Percentiles rank a stretch among this genome's conserved stretches.
Conservation (phyloP, 2,888 invertebrate species). For the Encarsia formosa region DNA sequence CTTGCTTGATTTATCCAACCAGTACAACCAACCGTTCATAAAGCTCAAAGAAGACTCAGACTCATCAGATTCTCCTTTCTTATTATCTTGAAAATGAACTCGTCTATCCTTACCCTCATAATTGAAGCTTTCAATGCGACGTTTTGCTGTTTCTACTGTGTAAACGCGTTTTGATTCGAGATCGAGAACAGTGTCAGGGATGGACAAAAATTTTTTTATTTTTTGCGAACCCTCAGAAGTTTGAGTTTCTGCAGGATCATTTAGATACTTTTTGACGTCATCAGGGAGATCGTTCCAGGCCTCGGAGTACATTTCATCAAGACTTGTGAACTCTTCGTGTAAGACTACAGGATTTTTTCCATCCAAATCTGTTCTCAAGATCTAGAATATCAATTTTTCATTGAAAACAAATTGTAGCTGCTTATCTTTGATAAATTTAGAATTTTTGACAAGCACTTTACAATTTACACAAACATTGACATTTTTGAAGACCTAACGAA, state of each 20-base stretch:
- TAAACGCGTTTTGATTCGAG: constrained; percentile 4
- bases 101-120: constrained; percentile 7
- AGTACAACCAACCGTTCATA: background rate
- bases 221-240: background rate
- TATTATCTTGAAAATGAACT: background rate
- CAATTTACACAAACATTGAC: background rate
- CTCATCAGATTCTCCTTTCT: background rate
- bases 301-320: background rate
- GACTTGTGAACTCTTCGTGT: background rate
- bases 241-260: background rate
- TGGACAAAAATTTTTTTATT: background rate
- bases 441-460: background rate
- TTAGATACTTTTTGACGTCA: background rate
- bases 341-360: constrained; percentile 4
- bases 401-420: background rate
- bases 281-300: background rate
- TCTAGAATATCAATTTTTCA: background rate
- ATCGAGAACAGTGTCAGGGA: constrained; percentile 1
- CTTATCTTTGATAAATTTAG: background rate
- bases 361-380: constrained; percentile 12
- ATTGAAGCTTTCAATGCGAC: constrained; percentile 3
- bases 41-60: background rate
- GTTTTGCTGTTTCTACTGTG: background rate
- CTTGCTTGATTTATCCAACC: background rate
- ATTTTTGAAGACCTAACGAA: constrained; percentile 6